phyloP scores from a whole-genome alignment of 1,140 invertebrate genomes.

The Eupristina koningsbergeri region DNA sequence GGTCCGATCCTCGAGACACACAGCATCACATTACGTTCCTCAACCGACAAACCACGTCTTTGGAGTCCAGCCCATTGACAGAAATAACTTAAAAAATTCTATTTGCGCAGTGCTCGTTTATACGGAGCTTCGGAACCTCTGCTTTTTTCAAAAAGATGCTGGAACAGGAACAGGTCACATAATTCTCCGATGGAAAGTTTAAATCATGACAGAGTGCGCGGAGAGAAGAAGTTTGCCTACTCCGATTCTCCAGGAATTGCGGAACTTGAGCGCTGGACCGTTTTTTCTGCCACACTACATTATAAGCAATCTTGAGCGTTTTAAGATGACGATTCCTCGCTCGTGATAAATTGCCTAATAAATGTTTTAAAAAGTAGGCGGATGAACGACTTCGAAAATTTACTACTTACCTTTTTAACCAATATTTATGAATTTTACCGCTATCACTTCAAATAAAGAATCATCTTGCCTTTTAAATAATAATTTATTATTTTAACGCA shows the following conservation, averaged over 20 bases:
- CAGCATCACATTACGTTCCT: too few relatives aligned
- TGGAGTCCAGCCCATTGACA: neutral
- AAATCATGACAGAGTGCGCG: conserved; percentile 36
- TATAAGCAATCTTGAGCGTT: neutral
- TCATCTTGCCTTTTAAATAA: neutral
- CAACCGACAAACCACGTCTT: neutral
- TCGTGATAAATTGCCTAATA: neutral
- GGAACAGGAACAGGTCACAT: neutral
- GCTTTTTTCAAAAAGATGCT: neutral
- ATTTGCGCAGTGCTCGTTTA: conserved; percentile 22
- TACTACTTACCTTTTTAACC: too few relatives aligned
- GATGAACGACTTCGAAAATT: neutral
- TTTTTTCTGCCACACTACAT: neutral
- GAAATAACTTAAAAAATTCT: conserved; percentile 29
- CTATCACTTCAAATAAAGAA: too few relatives aligned
- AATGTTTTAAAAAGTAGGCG: neutral
- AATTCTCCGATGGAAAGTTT: conserved; percentile 39
- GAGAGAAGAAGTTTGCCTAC: conserved; percentile 3
- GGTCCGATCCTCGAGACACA: neutral
- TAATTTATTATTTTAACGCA: too few relatives aligned
- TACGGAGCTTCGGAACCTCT: neutral
- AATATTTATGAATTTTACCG: too few relatives aligned
- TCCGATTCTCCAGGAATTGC: conserved; percentile 14
- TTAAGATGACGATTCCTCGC: neutral
- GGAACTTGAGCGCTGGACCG: conserved; percentile 5